These are phyloP conservation scores for Pachycephala philippinensis DNA, from an alignment of 2,113 vertebrate genomes.

Conservation along the genomic window DNA sequence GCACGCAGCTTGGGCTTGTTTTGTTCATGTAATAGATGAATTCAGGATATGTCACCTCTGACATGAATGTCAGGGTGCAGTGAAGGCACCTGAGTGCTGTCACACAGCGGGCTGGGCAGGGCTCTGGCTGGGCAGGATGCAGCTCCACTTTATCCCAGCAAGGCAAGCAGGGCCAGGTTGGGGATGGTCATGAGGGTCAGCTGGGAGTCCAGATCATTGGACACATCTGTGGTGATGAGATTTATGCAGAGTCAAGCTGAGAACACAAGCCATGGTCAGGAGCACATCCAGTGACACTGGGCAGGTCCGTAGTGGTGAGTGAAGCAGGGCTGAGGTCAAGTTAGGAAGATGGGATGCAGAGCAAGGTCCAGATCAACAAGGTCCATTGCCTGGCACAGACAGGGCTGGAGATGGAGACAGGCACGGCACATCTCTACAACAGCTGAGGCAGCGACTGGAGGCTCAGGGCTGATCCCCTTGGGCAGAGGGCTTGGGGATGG, in stretches of 20 bases:
- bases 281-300: background rate
- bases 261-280: background rate
- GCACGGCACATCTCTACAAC: no score
- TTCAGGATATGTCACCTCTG: background rate
- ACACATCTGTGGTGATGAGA: rapidly evolving
- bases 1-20: background rate
- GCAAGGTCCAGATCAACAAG: background rate
- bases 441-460: background rate
- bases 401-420: background rate
- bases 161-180: background rate
- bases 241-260: background rate
- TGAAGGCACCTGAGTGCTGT: background rate
- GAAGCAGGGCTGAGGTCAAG: background rate
- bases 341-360: background rate
- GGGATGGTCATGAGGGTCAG: no score
- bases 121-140: background rate
- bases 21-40: background rate
- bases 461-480: background rate
- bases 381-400: background rate
- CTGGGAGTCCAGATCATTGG: background rate
- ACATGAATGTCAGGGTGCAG: background rate
- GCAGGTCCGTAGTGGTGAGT: background rate
- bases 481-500: background rate
- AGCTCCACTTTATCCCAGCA: background rate
- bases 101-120: rapidly evolving